A percentile compares a stretch with the other conserved stretches of the same genome.
Evolutionary conservation across 2,113 vertebrate genomes (phyloP).

Genomic region (Lamprotornis superbus): DNA sequence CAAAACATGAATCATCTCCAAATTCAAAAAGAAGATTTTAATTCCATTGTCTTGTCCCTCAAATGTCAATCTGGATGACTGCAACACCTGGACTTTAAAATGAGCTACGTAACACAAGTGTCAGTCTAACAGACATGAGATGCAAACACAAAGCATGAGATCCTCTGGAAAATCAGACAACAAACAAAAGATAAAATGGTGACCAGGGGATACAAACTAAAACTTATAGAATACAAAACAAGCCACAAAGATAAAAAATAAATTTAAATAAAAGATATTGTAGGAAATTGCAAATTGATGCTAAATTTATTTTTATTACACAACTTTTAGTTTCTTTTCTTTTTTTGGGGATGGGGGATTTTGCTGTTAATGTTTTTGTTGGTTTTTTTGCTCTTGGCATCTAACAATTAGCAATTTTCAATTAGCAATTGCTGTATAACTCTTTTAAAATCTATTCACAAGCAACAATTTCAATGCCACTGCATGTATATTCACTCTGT

Average conservation of each 20-base stretch:
- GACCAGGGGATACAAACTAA: neutral
- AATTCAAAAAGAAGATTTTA: neutral
- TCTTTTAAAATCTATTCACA: neutral
- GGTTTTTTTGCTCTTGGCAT: neutral
- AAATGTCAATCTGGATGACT: neutral
- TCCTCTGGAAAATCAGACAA: neutral
- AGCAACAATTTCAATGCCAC: neutral
- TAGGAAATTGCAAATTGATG: neutral
- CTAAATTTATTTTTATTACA: neutral
- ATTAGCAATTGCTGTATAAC: neutral
- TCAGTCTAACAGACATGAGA: neutral
- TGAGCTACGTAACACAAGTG: neutral
- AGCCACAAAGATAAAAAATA: neutral
- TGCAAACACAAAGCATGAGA: neutral
- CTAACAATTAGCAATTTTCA: neutral
- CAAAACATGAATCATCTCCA: neutral
- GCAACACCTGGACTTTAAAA: neutral
- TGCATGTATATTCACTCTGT: neutral
- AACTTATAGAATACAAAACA: neutral
- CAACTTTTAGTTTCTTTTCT: neutral
- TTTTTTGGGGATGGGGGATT: fast-evolving
- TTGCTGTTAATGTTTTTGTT: neutral
- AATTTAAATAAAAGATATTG: neutral
- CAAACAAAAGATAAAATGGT: neutral
- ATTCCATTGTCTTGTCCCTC: neutral